Conservation (phyloP, 2,888 invertebrate species). For the Nineta flava region DNA sequence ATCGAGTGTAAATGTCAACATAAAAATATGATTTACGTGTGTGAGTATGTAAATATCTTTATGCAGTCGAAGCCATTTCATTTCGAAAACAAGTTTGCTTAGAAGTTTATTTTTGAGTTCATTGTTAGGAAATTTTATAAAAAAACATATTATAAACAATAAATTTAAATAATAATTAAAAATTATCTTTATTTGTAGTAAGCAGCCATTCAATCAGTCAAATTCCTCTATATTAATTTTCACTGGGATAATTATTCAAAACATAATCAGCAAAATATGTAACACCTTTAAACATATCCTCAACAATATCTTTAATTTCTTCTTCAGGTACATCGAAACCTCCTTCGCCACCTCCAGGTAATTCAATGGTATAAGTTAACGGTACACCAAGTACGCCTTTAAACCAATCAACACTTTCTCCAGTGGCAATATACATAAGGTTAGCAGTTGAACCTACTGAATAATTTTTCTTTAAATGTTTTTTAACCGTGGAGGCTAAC, state of each 20-base stretch:
- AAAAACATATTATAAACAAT: no score
- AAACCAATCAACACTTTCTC: slow-evolving; percentile 50
- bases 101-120: no score
- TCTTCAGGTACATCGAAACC: slow-evolving; percentile 39
- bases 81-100: no score
- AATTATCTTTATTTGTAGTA: no score
- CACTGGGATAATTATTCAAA: background rate
- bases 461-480: background rate
- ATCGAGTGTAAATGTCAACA: no score
- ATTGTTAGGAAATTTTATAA: no score
- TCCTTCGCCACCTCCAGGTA: slow-evolving; percentile 33
- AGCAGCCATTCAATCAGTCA: no score
- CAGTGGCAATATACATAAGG: slow-evolving; percentile 25
- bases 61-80: no score
- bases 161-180: no score
- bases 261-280: slow-evolving; percentile 22
- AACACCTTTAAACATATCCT: slow-evolving; percentile 41
- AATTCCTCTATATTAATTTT: no score
- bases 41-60: no score
- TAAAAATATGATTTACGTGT: no score
- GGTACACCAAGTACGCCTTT: slow-evolving; percentile 36
- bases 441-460: background rate
- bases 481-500: background rate
- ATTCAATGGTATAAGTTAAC: slow-evolving; percentile 42
- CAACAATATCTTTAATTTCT: slow-evolving; percentile 36